These are phyloP conservation scores for Theristicus caerulescens DNA, from an alignment of 2,113 vertebrate genomes.

Conservation along the genomic window DNA sequence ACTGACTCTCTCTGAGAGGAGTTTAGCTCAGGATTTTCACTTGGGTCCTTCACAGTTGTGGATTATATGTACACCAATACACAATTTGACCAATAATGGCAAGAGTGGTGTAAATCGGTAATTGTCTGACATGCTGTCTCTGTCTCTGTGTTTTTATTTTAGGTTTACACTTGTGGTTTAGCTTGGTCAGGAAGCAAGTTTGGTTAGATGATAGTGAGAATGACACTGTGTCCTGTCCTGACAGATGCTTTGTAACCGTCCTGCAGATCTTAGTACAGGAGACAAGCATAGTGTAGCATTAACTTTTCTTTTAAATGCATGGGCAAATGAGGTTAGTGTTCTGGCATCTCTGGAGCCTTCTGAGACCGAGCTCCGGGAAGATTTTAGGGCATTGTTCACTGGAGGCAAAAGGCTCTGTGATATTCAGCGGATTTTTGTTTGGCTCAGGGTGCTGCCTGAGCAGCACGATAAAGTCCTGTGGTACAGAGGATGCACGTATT, in stretches of 20 bases:
- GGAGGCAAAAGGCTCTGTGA: not conserved
- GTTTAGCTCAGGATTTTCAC: not conserved
- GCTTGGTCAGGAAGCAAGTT: not conserved
- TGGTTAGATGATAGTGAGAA: not conserved
- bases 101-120: not conserved
- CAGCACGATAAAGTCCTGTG: not conserved
- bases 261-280: not conserved
- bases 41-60: not conserved
- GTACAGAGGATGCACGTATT: not conserved
- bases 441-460: not conserved
- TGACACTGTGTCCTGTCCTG: not conserved
- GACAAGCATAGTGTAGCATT: not conserved
- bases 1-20: not conserved
- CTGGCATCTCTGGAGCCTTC: not conserved
- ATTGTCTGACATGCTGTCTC: not conserved
- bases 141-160: not conserved
- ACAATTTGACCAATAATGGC: not conserved
- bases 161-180: not conserved
- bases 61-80: not conserved
- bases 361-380: not conserved
- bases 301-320: not conserved
- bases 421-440: conserved; percentile 17
- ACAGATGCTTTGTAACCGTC: not conserved
- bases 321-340: not conserved
- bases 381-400: not conserved